phyloP scores from a whole-genome alignment of 2,888 invertebrate species.

The Sesia bembeciformis region DNA sequence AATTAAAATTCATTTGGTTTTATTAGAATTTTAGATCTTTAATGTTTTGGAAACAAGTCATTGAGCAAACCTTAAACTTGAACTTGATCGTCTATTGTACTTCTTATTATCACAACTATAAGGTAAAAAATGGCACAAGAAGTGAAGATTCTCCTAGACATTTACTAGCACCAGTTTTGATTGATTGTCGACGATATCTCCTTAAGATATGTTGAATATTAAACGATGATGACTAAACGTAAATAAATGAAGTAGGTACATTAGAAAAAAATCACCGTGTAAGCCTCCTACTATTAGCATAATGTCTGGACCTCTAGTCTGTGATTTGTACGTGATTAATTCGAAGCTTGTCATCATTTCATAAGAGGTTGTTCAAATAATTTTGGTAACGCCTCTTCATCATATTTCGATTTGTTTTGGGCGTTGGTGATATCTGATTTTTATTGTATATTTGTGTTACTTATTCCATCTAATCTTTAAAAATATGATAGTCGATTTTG shows the following conservation, averaged over 20 bases:
- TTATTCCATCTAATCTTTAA: no score
- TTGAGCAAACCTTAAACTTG: slow-evolving; percentile 21
- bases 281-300: slow-evolving; percentile 27
- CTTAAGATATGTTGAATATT: slow-evolving; percentile 50
- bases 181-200: slow-evolving; percentile 53
- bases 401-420: slow-evolving; percentile 28
- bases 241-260: slow-evolving; percentile 55
- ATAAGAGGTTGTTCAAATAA: slow-evolving; percentile 36
- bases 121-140: slow-evolving; percentile 16
- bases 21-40: no score
- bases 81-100: slow-evolving; percentile 22
- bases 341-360: slow-evolving; percentile 47
- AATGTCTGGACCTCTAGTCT: slow-evolving; percentile 19
- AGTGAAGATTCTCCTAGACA: slow-evolving; percentile 8
- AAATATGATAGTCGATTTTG: no score
- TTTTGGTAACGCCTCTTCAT: slow-evolving; percentile 52
- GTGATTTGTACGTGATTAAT: slow-evolving; percentile 49
- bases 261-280: slow-evolving; percentile 21
- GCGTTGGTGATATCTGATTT: neutral
- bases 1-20: no score
- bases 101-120: slow-evolving; percentile 17
- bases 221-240: slow-evolving; percentile 60
- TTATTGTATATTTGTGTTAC: no score
- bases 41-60: neutral
- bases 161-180: slow-evolving; percentile 35